Conservation (phyloP, 2,888 invertebrate genomes). For the Pseudoips prasinana region DNA sequence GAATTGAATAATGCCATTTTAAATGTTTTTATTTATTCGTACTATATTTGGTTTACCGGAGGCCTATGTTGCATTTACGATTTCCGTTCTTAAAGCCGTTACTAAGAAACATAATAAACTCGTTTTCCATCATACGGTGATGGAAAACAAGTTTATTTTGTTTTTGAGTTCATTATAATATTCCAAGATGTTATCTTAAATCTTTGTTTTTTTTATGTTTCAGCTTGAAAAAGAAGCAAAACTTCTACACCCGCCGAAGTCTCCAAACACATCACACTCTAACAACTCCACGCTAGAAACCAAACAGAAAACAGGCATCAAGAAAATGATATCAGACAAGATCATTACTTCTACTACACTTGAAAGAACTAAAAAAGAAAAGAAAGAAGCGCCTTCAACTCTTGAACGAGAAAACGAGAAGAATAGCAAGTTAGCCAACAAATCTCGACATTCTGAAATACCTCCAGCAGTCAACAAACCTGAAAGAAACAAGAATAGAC, state of each 20-base stretch:
- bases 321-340: slow-evolving; percentile 76
- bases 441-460: slow-evolving; percentile 61
- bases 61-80: no score
- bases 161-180: no score
- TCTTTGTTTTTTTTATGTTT: background rate
- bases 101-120: no score
- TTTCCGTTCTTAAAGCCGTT: no score
- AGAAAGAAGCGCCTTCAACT: slow-evolving; percentile 62
- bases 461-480: slow-evolving; percentile 57
- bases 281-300: slow-evolving; percentile 77
- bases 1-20: no score
- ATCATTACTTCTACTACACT: slow-evolving; percentile 71
- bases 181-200: no score
- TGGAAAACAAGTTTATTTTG: no score
- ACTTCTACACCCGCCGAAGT: slow-evolving; percentile 67
- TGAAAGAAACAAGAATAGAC: slow-evolving; percentile 63
- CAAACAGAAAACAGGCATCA: slow-evolving; percentile 71
- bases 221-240: slow-evolving; percentile 79
- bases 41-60: no score
- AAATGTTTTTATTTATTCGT: no score
- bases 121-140: no score
- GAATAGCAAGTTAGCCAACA: slow-evolving; percentile 65
- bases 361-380: slow-evolving; percentile 74
- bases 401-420: slow-evolving; percentile 77
- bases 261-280: slow-evolving; percentile 70